Base-by-base conservation (phyloP, 30 jellyfish, hydroid and myxozoan species). In the Phacellophora camtschatica region DNA sequence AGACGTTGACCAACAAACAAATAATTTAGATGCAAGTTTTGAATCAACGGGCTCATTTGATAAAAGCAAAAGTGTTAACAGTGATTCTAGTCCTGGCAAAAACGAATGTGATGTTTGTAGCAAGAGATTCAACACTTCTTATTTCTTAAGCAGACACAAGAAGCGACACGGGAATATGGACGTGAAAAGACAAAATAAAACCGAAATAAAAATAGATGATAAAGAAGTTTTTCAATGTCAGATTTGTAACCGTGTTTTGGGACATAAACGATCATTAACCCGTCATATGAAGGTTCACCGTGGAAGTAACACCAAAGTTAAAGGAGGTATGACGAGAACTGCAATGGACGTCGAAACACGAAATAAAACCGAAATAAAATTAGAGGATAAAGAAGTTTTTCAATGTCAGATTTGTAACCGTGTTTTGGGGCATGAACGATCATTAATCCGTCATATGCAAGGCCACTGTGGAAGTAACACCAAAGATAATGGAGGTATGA, bases 71-170 rank as follows among this genome's bases (percentile, higher is more conserved):
- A n/a, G n/a, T n/a, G n/a, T n/a, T n/a, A n/a, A n/a, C n/a, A n/a
- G n/a, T n/a, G n/a, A n/a, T n/a, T n/a, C n/a, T n/a, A n/a, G n/a
- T n/a, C n/a, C n/a, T 30, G 56, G 56, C 43, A 73, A 51, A 53
- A 37, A 50, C 37, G 36, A 35, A 31, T 73, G 86, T 37, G 74
- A 73, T 30, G 5, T 25, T 73, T 73, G 86, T 53, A 67, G 86
- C 23, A 73, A 73, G 23, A 22, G 43, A 37, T 73, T 73, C 53
- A 73, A 73, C 37, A 73, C 86, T 24, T 16, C 67, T 20, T 73
- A 73, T 36, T 73, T 24, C 20, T 41, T 73, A 10, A 51, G 86
- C 46, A 42, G 51, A 43, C 86, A 73, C 74, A 55, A 73, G 22
- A 54, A 55, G 49, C 74, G 86, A 54, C 86, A 73, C 61, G 20